Base-by-base conservation (phyloP, 2,113 vertebrate genomes). In the Albula goreensis region DNA sequence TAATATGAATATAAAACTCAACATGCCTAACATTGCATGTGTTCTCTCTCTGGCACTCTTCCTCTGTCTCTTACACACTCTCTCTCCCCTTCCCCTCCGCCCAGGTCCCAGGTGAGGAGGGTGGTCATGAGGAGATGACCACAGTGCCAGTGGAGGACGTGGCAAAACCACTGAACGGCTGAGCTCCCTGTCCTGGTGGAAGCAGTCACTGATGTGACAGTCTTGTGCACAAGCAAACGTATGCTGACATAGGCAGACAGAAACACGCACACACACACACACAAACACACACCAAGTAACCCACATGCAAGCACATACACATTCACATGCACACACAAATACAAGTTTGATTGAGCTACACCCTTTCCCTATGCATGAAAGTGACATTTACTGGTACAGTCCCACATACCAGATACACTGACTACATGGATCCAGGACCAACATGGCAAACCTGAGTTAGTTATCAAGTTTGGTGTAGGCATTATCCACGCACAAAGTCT, bases 71-170 rank as follows among this genome's bases (percentile, higher is more conserved):
- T 81, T 56, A 50, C 4, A 48, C 50, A 50, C 8, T 78, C 0
- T 83, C 0, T 83, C 1, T 77, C 12, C 85, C 8, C 86, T 1
- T 86, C 50, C 86, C 25, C 80, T 2, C 25, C 13, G 0, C n/a
- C 22, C 89, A 96, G 95, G 83, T 96, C 0, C 95, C 95, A 0
- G 94, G 88, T 7, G 95, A 94, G 0, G 93, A 94, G 84, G 79
- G 3, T 5, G 0, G 0, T 19, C 90, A 92, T 0, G 86, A 89
- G 0, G 88, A 88, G 9, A 88, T 95, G 92, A 89, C 87, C 5
- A 10, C 52, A 0, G 93, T 96, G 66, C 89, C n/a, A 57, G 82
- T 89, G 3, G 31, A 17, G 7, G 92, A 92, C 0, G 94, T 94
- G 83, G 0, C 84, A 0, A 91, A 94, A 80, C 94, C 93, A 84